phyloP scores from a whole-genome alignment of 2,113 vertebrate genomes.

The Probosciger aterrimus region DNA sequence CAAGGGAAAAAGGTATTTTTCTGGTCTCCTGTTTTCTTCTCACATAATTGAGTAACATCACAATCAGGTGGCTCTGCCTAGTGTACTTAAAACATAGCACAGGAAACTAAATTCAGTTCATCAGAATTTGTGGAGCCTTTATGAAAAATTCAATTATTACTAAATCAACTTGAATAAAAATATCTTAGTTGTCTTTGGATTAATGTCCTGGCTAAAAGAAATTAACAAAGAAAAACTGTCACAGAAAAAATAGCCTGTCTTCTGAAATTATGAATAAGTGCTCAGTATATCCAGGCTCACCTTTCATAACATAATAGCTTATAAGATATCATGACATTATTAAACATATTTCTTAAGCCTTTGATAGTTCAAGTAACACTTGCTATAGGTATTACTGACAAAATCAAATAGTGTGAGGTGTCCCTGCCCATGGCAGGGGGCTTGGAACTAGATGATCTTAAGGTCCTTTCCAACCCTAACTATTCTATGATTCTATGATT shows the following conservation, averaged over 20 bases:
- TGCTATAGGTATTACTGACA: background rate
- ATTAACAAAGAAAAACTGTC: background rate
- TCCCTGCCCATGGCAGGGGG: too few relatives aligned
- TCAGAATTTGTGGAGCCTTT: background rate
- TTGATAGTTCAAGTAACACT: background rate
- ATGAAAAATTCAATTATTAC: background rate
- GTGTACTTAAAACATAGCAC: background rate
- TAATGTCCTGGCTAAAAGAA: background rate
- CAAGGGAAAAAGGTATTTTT: background rate
- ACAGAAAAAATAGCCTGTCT: background rate
- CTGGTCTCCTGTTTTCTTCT: background rate
- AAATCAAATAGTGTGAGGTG: background rate
- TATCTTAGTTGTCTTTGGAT: background rate
- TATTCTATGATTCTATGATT: too few relatives aligned
- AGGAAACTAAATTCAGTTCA: background rate
- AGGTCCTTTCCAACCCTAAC: too few relatives aligned
- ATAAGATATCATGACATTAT: background rate
- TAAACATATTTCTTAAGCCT: background rate
- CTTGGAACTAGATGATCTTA: too few relatives aligned
- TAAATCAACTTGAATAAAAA: background rate
- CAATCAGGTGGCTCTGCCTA: background rate
- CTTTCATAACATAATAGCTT: background rate
- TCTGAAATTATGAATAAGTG: background rate
- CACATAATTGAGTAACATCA: background rate
- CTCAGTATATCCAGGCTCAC: background rate